phyloP scores from a whole-genome alignment of 2,888 invertebrate genomes.

The Caenorhabditis panamensis region DNA sequence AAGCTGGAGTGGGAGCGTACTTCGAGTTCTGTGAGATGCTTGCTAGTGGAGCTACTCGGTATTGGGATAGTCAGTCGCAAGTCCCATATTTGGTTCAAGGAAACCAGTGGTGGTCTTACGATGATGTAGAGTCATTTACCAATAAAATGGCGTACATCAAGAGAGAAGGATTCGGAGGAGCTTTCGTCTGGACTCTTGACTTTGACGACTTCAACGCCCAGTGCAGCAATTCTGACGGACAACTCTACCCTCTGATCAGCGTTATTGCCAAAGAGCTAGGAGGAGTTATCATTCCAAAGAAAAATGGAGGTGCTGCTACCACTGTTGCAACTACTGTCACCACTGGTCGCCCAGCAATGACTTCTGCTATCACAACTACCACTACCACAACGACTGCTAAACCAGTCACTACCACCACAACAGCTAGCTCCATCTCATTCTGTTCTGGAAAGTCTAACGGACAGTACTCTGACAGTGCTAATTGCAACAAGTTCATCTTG shows the following conservation, averaged over 20 bases:
- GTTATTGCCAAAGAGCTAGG: slow-evolving; percentile 77
- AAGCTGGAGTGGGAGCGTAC: slow-evolving; percentile 94
- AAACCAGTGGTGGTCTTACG: slow-evolving; percentile 95
- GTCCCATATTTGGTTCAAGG: slow-evolving; percentile 87
- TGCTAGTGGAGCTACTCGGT: slow-evolving; percentile 88
- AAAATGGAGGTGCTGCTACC: slow-evolving; percentile 30
- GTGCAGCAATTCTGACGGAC: slow-evolving; percentile 75
- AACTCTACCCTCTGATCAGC: slow-evolving; percentile 79
- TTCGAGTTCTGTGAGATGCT: slow-evolving; percentile 94
- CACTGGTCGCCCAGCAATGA: slow-evolving; percentile 51
- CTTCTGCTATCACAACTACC: slow-evolving; percentile 51
- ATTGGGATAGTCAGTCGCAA: slow-evolving; percentile 86
- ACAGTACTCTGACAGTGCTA: slow-evolving; percentile 62
- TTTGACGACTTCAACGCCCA: slow-evolving; percentile 81
- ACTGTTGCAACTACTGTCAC: slow-evolving; percentile 42
- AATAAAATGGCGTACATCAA: slow-evolving; percentile 84
- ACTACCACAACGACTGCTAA: slow-evolving; percentile 29
- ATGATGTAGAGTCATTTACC: slow-evolving; percentile 89
- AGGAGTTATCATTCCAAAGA: slow-evolving; percentile 70
- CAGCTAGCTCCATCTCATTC: slow-evolving; percentile 28
- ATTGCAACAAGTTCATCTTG: slow-evolving; percentile 72
- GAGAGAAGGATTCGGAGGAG: slow-evolving; percentile 79
- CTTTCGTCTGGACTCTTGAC: slow-evolving; percentile 81
- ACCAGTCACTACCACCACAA: slow-evolving; percentile 30
- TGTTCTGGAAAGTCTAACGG: slow-evolving; percentile 75